Base-by-base conservation (phyloP, 35 echinoderm and acorn worm genomes). In the Ophiothrix spiculata region DNA sequence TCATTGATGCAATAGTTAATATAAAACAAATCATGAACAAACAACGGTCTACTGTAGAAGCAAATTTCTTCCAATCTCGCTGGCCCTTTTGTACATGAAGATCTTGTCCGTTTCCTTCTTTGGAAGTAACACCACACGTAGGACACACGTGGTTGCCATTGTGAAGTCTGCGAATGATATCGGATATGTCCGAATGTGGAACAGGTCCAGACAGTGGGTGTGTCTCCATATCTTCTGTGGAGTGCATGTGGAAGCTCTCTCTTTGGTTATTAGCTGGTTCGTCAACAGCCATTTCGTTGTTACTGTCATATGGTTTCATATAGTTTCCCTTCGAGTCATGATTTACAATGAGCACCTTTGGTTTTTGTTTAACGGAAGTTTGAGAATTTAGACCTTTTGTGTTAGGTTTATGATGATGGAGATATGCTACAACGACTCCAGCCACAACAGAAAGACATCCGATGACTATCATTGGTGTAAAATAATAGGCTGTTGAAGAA, bases 401-500 rank as follows among this genome's bases (percentile, higher is more conserved):
- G 4, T 15, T 25, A 69, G 60, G 25, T 25, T 69, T 69, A n/a
- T 69, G 54, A n/a, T 84, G 81, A 63, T 84, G 81, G 1, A 84
- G 45, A 64, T 84, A 64, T 8, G 63, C 46, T 10, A 84, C 63
- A 0, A 84, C 11, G 13, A 84, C 81, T 37, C 81, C 63, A 23
- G 45, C 31, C 2, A 84, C 46, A 13, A 84, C 81, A 1, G 81
- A 84, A 35, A 60, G 54, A 35, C 81, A 84, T 25, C 81, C 54
- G 19, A 84, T 84, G 56, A 84, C 81, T 0, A 84, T 60, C 81
- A 84, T 84, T 0, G 81, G 81, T 35, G 81, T 84, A 37, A 84
- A 84, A n/a, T 64, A 84, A 36, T 63, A 84, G 69, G 45, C 81
- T 84, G 63, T 14, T 29, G 54, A 46, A 23, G 37, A 40, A 80